phyloP scores from a whole-genome alignment of 1,140 invertebrate species.

The Cecropterus lyciades region DNA sequence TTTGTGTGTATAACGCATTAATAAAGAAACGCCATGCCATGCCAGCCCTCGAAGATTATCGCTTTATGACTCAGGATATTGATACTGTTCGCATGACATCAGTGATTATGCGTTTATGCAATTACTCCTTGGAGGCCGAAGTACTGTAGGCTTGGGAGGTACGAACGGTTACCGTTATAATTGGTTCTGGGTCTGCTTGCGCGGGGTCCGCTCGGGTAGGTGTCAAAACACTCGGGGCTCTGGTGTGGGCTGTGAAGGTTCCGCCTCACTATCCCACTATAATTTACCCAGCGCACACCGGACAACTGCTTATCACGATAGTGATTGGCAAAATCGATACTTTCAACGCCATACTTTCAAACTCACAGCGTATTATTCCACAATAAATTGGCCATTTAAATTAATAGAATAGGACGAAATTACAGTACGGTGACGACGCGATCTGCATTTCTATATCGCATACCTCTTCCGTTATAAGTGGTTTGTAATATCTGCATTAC shows the following conservation, averaged over 20 bases:
- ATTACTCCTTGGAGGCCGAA: constrained; percentile 49
- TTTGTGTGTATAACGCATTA: constrained; percentile 25
- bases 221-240: constrained; percentile 49
- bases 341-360: constrained; percentile 40
- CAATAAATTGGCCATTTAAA: constrained; percentile 30
- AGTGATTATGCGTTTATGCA: constrained; percentile 59
- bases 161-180: constrained; percentile 56
- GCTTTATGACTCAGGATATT: constrained; percentile 40
- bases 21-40: constrained; percentile 18
- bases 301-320: constrained; percentile 54
- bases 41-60: constrained; percentile 18
- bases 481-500: constrained; percentile 24
- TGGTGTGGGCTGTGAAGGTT: constrained; percentile 40
- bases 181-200: constrained; percentile 42
- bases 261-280: constrained; percentile 45
- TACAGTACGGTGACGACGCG: constrained; percentile 31
- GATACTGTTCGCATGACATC: constrained; percentile 51
- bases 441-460: constrained; percentile 34
- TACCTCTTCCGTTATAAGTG: constrained; percentile 33
- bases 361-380: constrained; percentile 5
- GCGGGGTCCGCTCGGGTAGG: constrained; percentile 48
- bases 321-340: constrained; percentile 55
- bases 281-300: constrained; percentile 52
- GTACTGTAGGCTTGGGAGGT: constrained; percentile 47
- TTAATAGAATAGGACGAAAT: constrained; percentile 30